Evolutionary conservation across 2,888 invertebrate genomes (phyloP).

Genomic region (Poecilus cupreus): DNA sequence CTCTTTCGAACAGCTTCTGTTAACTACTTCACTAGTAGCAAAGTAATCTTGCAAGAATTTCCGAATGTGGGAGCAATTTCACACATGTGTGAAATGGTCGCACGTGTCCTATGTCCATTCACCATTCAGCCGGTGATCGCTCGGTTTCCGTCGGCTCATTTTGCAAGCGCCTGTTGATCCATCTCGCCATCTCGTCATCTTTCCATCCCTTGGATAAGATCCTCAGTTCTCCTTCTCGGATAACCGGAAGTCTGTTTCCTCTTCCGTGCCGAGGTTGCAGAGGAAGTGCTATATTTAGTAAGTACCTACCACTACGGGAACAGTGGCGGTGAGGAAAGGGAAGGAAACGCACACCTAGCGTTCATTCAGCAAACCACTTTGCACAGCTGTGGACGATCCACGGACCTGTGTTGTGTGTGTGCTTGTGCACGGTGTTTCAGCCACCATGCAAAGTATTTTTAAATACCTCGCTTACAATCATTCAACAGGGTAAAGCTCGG

Average conservation of each 20-base stretch:
- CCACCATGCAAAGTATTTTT: constrained; percentile 11
- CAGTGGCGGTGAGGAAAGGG: not conserved
- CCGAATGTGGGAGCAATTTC: not conserved
- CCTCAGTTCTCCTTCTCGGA: not conserved
- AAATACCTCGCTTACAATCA: not conserved
- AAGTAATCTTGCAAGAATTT: not conserved
- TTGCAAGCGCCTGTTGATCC: not conserved
- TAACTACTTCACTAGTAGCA: no score
- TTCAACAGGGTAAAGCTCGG: not conserved
- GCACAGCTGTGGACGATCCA: constrained; percentile 26
- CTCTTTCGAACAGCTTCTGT: no score
- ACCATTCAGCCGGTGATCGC: not conserved
- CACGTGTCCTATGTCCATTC: constrained; percentile 27
- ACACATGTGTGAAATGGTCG: not conserved
- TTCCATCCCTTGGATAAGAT: not conserved
- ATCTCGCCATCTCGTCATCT: not conserved
- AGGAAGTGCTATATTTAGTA: constrained; percentile 41
- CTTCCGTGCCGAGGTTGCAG: constrained; percentile 8
- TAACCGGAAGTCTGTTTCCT: constrained; percentile 36
- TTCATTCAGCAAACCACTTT: constrained; percentile 44
- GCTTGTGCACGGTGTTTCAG: not conserved
- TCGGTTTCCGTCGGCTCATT: not conserved
- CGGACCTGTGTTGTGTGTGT: not conserved
- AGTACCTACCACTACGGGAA: not conserved
- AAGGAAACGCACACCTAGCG: constrained; percentile 23